These are phyloP conservation scores for Machaerirhynchus nigripectus DNA, from an alignment of 2,113 vertebrate species.

Conservation along the genomic window DNA sequence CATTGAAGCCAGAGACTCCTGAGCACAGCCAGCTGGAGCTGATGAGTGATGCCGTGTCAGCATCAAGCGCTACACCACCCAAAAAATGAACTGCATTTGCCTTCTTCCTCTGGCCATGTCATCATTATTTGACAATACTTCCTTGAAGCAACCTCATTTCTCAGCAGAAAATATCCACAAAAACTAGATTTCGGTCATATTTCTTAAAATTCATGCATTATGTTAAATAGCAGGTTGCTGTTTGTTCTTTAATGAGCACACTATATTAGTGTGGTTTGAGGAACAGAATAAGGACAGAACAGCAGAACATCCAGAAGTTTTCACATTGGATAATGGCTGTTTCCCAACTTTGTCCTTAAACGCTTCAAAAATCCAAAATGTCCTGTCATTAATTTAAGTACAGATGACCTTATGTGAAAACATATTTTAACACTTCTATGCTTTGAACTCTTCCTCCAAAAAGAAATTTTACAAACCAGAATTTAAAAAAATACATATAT, in stretches of 20 bases:
- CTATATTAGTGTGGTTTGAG: not conserved
- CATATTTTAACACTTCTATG: not conserved
- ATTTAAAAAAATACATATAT: not conserved
- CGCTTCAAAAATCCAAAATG: not conserved
- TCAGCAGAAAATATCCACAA: not conserved
- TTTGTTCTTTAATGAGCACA: not conserved
- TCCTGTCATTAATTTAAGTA: not conserved
- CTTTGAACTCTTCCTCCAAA: not conserved
- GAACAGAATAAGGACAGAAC: not conserved
- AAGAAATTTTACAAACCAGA: not conserved
- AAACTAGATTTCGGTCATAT: not conserved
- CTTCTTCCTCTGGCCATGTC: not conserved
- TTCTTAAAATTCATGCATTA: not conserved
- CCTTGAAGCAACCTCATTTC: not conserved
- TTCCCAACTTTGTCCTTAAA: not conserved
- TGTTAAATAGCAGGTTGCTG: not conserved
- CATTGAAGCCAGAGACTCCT: not conserved
- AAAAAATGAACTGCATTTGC: not conserved
- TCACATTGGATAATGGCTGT: not conserved
- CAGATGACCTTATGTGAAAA: not conserved
- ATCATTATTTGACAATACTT: not conserved
- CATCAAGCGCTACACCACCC: not conserved
- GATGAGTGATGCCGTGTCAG: fast-evolving
- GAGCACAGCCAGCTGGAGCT: not conserved
- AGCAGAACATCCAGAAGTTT: not conserved